Conservation (phyloP, 2,888 invertebrate genomes). For the Microctonus brassicae region DNA sequence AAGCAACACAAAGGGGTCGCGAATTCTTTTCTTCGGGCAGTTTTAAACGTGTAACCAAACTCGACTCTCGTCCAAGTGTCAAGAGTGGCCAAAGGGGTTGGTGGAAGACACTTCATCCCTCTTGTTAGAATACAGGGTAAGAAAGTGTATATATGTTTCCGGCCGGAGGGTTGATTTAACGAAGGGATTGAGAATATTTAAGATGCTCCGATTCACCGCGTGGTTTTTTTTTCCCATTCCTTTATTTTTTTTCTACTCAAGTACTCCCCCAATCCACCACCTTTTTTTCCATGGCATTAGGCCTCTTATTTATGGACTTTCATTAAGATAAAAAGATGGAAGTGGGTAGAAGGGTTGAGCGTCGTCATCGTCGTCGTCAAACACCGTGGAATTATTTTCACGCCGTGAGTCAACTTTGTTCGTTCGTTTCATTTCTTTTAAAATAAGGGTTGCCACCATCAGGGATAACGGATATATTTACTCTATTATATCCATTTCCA, state of each 20-base stretch:
- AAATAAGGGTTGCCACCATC: constrained; percentile 23
- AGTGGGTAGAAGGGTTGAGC: constrained; percentile 40
- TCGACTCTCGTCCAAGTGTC: constrained; percentile 24
- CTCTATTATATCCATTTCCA: constrained; percentile 19
- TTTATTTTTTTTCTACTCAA: constrained; percentile 32
- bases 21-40: constrained; percentile 31
- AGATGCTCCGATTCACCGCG: constrained; percentile 45
- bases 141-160: background rate
- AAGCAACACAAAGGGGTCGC: background rate
- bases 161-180: constrained; percentile 15
- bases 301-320: constrained; percentile 68
- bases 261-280: constrained; percentile 22
- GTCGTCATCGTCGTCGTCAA: constrained; percentile 57
- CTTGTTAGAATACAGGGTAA: background rate
- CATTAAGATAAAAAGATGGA: constrained; percentile 67
- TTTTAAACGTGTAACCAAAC: constrained; percentile 31
- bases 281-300: constrained; percentile 64
- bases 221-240: constrained; percentile 53
- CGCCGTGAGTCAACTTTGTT: constrained; percentile 44
- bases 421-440: constrained; percentile 48
- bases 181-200: constrained; percentile 45
- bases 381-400: constrained; percentile 67
- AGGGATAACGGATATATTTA: constrained; percentile 31
- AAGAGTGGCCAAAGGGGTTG: constrained; percentile 14
- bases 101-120: constrained; percentile 9